These are phyloP conservation scores for Catocala fraxini DNA, from an alignment of 2,888 invertebrate species.

Conservation along the genomic window DNA sequence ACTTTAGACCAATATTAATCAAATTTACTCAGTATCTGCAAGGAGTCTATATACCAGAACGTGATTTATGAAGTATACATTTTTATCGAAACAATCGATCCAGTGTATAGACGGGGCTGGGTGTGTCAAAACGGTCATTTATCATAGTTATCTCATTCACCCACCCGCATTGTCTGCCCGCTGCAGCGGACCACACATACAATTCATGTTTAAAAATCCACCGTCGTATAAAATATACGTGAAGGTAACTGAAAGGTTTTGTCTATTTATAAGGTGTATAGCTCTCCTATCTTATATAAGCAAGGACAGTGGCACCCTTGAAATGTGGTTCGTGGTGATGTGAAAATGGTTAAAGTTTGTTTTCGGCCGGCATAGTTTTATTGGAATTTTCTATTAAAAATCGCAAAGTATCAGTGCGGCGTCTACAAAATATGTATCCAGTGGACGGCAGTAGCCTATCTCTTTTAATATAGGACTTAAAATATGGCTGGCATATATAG, in stretches of 20 bases:
- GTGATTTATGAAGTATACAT: slow-evolving; percentile 58
- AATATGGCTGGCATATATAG: too few relatives aligned
- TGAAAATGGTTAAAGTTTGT: too few relatives aligned
- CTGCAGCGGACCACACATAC: slow-evolving; percentile 55
- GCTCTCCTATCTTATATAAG: too few relatives aligned
- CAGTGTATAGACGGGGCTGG: slow-evolving; percentile 52
- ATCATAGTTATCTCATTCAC: slow-evolving; percentile 76
- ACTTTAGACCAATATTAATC: slow-evolving; percentile 18
- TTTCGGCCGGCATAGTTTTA: too few relatives aligned
- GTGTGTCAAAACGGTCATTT: slow-evolving; percentile 76
- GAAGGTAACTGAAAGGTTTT: background rate
- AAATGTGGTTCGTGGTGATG: too few relatives aligned
- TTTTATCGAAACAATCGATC: slow-evolving; percentile 77
- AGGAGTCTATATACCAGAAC: slow-evolving; percentile 21
- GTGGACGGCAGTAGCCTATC: too few relatives aligned
- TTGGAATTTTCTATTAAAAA: too few relatives aligned
- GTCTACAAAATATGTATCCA: too few relatives aligned
- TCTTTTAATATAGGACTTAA: too few relatives aligned
- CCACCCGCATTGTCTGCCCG: slow-evolving; percentile 66
- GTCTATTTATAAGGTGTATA: too few relatives aligned
- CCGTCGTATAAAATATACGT: background rate
- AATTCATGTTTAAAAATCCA: slow-evolving; percentile 23
- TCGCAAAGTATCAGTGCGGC: too few relatives aligned
- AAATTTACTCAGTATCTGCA: slow-evolving; percentile 25
- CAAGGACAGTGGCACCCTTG: too few relatives aligned